phyloP scores from a whole-genome alignment of 2,797 vertebrate genomes.

The Anabas testudineus region DNA sequence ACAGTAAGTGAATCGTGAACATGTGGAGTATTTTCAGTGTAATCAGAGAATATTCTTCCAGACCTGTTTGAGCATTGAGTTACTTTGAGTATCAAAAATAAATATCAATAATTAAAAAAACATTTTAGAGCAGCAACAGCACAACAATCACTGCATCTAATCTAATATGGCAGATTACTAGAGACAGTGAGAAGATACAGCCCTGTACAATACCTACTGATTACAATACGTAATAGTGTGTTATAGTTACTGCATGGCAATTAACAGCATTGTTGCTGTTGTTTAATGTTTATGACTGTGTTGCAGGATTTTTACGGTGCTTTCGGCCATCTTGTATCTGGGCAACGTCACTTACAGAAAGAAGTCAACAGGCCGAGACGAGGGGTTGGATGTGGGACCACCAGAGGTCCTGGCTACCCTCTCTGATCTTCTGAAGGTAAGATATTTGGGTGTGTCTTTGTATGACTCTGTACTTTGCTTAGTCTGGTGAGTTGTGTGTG shows the following conservation, averaged over 20 bases:
- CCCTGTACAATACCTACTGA: conserved; percentile 23
- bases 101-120: conserved; percentile 22
- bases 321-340: conserved; percentile 97
- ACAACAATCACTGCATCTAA: conserved; percentile 26
- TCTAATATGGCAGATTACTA: conserved; percentile 27
- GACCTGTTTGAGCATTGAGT: neutral
- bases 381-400: conserved; percentile 95
- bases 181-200: conserved; percentile 12
- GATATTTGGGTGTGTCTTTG: neutral
- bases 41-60: neutral
- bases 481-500: neutral
- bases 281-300: neutral
- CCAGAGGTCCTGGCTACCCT: conserved; percentile 93
- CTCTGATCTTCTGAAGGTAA: conserved; percentile 94
- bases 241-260: conserved; percentile 9
- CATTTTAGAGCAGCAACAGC: conserved; percentile 10
- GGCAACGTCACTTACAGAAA: conserved; percentile 95
- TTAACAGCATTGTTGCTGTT: neutral
- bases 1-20: conserved; percentile 86
- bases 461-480: neutral
- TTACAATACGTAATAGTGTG: conserved; percentile 11
- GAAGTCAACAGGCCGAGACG: conserved; percentile 92
- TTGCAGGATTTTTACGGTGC: conserved; percentile 94
- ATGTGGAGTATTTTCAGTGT: neutral
- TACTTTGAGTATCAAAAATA: conserved; percentile 19